Base-by-base conservation (phyloP, 2,797 vertebrate genomes). In the Lacerta bilineata region DNA sequence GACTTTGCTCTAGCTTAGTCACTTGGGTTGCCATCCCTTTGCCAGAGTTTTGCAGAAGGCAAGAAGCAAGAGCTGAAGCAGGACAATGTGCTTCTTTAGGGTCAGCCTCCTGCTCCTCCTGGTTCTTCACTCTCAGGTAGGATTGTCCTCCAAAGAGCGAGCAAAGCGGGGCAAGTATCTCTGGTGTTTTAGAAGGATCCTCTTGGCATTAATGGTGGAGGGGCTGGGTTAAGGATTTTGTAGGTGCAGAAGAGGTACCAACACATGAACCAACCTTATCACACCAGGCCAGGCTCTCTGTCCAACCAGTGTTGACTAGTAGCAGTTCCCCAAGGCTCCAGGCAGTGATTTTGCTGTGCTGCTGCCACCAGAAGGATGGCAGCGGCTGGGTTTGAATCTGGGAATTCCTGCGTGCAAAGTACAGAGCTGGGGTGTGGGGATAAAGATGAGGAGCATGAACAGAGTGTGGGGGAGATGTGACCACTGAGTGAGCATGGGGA, bases 21-120 rank as follows among this genome's bases (percentile, higher is more conserved):
- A 1, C 18, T 59, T n/a, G 69, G 3, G 10, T 71, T 18, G 23
- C 3, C 1, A 0, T 33, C 3, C 33, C 1, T 2, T 41, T 33
- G 80, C 64, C 74, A 17, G 33, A 55, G 50, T 23, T 2, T 36
- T n/a, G 11, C 29, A 27, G 4, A n/a, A 6, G 64, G 15, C 5
- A 9, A 46, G 27, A 5, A 2, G 27, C 18, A 36, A 29, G 43
- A 17, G 68, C 39, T 15, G 39, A 39, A 13, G 2, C 39, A 25
- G 41, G 29, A 82, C 13, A 2, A 75, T 75, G 80, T 8, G 39
- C 18, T 41, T 15, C 29, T 10, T 23, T 13, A 23, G 41, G 29
- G 17, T 8, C 36, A 0, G 8, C 25, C 55, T 74, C 39, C 72
- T 83, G 71, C 29, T 83, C 25, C 20, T 39, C 27, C 43, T 76